A percentile compares a stretch with the other conserved stretches of the same genome.
Evolutionary conservation across 2,888 invertebrate genomes (phyloP).

Genomic region (Caenorhabditis becei): DNA sequence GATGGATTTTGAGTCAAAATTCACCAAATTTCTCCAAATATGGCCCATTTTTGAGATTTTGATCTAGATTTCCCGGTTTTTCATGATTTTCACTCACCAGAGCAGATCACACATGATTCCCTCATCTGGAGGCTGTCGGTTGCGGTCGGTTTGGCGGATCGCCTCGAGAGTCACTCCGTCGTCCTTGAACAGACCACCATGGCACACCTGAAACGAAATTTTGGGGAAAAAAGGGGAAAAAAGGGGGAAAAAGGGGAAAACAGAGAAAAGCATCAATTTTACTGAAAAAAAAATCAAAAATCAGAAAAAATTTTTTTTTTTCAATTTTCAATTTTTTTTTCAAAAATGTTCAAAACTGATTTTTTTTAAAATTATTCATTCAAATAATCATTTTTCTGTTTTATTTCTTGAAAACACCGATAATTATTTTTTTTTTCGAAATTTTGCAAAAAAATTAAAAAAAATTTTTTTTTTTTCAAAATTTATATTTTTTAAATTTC

Average conservation of each 20-base stretch:
- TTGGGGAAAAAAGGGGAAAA: neutral
- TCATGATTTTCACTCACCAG: slow-evolving; percentile 86
- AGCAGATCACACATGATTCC: slow-evolving; percentile 98
- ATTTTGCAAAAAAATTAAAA: no score
- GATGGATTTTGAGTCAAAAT: no score
- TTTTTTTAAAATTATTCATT: slow-evolving; percentile 21
- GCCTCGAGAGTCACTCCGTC: slow-evolving; percentile 95
- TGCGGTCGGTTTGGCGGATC: slow-evolving; percentile 91
- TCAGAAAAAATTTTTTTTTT: no score
- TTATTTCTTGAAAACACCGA: no score
- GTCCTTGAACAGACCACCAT: slow-evolving; percentile 96
- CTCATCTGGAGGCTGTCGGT: slow-evolving; percentile 97
- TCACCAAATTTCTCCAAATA: no score
- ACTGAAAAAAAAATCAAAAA: no score
- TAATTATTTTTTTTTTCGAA: no score
- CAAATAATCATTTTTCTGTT: no score
- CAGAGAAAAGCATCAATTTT: neutral
- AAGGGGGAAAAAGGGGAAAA: neutral
- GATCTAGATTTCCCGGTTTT: neutral
- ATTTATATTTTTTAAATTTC: slow-evolving; percentile 6
- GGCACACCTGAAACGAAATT: slow-evolving; percentile 88
- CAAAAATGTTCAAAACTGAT: slow-evolving; percentile 15
- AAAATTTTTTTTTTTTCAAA: slow-evolving; percentile 6
- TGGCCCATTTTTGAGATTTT: no score
- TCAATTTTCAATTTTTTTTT: slow-evolving; percentile 7